Evolutionary conservation across 2,113 vertebrate genomes (phyloP).

Genomic region (Podiceps cristatus): DNA sequence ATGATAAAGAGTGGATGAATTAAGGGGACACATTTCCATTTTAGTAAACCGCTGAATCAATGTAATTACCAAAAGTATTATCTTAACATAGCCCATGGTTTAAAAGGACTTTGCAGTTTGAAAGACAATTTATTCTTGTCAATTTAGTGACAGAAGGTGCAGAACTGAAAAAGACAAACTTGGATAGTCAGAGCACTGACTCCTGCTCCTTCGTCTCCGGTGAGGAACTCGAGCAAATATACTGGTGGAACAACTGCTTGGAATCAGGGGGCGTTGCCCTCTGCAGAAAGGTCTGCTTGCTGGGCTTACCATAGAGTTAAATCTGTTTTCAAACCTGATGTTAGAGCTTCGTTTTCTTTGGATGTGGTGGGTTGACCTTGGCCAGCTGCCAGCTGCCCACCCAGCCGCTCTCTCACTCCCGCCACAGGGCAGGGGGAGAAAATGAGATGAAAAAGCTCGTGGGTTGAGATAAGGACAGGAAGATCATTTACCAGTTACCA

Average conservation of each 20-base stretch:
- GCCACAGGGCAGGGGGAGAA: neutral
- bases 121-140: neutral
- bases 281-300: neutral
- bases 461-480: neutral
- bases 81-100: neutral
- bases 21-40: neutral
- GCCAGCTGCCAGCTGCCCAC: neutral
- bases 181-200: neutral
- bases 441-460: neutral
- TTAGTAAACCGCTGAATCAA: neutral
- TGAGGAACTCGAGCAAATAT: neutral
- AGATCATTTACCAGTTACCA: neutral
- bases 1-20: neutral
- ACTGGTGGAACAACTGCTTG: neutral
- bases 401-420: neutral
- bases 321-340: neutral
- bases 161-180: neutral
- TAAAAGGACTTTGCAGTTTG: neutral
- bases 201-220: neutral
- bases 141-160: neutral
- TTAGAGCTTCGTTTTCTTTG: neutral
- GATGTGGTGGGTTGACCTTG: neutral
- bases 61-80: neutral
- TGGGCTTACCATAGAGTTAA: neutral
- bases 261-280: neutral